Evolutionary conservation across 2,797 vertebrate genomes (phyloP).

Genomic region (Syndactyla subalaris): DNA sequence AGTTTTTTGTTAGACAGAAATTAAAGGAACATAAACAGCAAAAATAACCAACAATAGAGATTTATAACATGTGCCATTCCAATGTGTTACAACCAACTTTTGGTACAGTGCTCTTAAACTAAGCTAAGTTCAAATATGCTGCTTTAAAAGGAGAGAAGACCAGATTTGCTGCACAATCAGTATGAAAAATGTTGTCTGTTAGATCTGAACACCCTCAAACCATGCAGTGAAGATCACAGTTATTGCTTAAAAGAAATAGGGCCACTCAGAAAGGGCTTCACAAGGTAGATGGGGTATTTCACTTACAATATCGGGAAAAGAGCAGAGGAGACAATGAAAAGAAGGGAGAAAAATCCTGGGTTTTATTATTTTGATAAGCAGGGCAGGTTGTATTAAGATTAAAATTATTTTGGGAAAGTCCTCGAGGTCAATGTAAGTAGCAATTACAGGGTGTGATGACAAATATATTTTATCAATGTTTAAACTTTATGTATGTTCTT

Average conservation of each 20-base stretch:
- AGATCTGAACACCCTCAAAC: background rate
- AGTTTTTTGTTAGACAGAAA: constrained; percentile 54
- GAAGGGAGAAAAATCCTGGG: background rate
- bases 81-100: background rate
- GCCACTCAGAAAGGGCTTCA: background rate
- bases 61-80: background rate
- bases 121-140: background rate
- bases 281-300: background rate
- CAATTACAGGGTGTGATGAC: background rate
- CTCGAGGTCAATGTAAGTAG: background rate
- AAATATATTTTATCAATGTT: background rate
- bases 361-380: background rate
- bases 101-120: background rate
- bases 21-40: constrained; percentile 9
- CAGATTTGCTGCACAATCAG: background rate
- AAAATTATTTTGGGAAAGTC: background rate
- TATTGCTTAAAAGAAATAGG: background rate
- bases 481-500: background rate
- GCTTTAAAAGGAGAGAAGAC: background rate
- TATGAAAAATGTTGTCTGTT: background rate
- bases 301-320: background rate
- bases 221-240: background rate
- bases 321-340: background rate
- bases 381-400: background rate
- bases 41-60: background rate